These are phyloP conservation scores for Chionomys nivalis DNA, from an alignment of 2,113 vertebrate species.

Conservation along the genomic window DNA sequence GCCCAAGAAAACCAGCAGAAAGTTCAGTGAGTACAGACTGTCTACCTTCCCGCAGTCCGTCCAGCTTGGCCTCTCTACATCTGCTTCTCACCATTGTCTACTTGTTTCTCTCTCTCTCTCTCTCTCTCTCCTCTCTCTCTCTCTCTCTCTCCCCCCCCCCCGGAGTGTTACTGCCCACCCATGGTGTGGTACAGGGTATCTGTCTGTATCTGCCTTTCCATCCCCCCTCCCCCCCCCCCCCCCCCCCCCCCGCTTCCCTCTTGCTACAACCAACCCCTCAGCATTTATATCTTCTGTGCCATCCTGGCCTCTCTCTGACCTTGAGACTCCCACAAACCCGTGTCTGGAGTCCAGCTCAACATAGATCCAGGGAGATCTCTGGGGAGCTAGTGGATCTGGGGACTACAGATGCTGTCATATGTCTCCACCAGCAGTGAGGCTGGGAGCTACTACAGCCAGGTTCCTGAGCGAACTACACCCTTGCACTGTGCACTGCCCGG, in stretches of 20 bases:
- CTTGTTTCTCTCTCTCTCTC: not conserved
- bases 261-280: not conserved
- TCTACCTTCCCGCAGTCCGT: rapidly evolving
- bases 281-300: not conserved
- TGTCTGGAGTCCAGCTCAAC: not conserved
- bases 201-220: not conserved
- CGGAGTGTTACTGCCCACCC: not conserved
- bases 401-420: not conserved
- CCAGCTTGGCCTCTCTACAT: not conserved
- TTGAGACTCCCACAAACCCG: not conserved
- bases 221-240: too few species aligned
- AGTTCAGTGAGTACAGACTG: conserved; percentile 86
- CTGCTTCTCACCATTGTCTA: not conserved
- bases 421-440: not conserved
- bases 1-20: conserved; percentile 84
- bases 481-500: not conserved
- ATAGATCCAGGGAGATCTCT: not conserved
- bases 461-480: not conserved
- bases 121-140: not conserved
- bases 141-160: not conserved
- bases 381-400: not conserved
- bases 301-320: not conserved
- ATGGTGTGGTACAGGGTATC: rapidly evolving
- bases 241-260: not conserved
- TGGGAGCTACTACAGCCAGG: not conserved